These are phyloP conservation scores for Lemur catta DNA, from an alignment of 2,797 vertebrate species.

Conservation along the genomic window DNA sequence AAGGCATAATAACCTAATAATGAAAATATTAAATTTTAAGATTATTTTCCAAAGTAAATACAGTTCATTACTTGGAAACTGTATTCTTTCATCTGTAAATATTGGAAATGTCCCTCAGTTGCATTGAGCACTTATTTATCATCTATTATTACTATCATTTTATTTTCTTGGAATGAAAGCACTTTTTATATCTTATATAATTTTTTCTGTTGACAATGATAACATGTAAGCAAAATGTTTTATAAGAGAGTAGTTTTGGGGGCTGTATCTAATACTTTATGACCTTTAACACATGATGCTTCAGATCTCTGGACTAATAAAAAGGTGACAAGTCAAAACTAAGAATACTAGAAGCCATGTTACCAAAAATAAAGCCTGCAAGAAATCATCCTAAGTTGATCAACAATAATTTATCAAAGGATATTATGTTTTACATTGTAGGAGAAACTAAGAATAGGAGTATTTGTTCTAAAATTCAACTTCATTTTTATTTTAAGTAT, in stretches of 20 bases:
- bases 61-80: constrained; percentile 65
- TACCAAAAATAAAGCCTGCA: background rate
- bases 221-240: background rate
- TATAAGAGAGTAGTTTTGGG: background rate
- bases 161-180: constrained; percentile 69
- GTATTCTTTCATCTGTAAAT: constrained; percentile 73
- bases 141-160: constrained; percentile 75
- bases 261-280: background rate
- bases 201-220: constrained; percentile 42
- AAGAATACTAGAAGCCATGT: background rate
- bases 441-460: background rate
- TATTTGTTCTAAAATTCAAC: background rate
- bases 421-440: constrained; percentile 15
- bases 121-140: constrained; percentile 73
- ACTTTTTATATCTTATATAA: constrained; percentile 53
- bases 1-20: constrained; percentile 61
- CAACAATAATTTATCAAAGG: constrained; percentile 26
- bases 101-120: constrained; percentile 72
- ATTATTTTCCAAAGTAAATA: constrained; percentile 13
- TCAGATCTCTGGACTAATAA: background rate
- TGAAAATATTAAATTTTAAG: constrained; percentile 70
- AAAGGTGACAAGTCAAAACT: constrained; percentile 39
- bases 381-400: constrained; percentile 21
- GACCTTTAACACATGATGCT: background rate
- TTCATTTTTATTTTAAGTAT: background rate